Conservation (phyloP, 2,888 invertebrate species). For the Ferrisia virgata region DNA sequence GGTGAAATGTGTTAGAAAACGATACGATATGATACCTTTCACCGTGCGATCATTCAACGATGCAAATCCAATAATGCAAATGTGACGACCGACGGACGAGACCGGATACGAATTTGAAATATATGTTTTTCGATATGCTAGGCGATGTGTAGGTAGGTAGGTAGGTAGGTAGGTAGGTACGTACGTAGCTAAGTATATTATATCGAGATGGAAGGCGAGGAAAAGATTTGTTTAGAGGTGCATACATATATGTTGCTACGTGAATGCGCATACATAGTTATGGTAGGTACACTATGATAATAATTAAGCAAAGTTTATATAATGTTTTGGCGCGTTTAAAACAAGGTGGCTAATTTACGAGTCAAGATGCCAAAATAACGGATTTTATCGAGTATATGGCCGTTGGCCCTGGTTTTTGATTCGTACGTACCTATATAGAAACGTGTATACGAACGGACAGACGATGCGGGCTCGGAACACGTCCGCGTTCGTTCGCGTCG, state of each 20-base stretch:
- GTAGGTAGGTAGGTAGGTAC: too few relatives aligned
- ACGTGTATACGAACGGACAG: too few relatives aligned
- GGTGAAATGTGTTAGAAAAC: background rate
- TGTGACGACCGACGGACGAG: background rate
- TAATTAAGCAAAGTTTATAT: background rate
- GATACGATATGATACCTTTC: background rate
- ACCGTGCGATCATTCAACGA: background rate
- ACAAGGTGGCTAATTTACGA: constrained; percentile 11
- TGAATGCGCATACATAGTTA: background rate
- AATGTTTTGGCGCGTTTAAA: background rate
- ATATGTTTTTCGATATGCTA: background rate
- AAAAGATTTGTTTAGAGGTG: background rate
- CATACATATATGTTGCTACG: background rate
- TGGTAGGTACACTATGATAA: background rate
- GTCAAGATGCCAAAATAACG: background rate
- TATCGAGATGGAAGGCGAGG: background rate
- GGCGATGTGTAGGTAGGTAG: too few relatives aligned
- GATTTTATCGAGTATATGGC: background rate
- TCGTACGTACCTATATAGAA: too few relatives aligned
- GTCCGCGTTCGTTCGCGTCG: too few relatives aligned
- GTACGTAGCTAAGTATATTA: too few relatives aligned
- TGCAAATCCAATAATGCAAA: background rate
- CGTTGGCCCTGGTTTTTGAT: background rate
- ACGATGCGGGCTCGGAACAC: too few relatives aligned
- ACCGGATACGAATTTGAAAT: background rate